A percentile compares a stretch with the other conserved stretches of the same genome.
phyloP scores from a whole-genome alignment of 2,888 invertebrate species.

The Emmelina monodactyla region DNA sequence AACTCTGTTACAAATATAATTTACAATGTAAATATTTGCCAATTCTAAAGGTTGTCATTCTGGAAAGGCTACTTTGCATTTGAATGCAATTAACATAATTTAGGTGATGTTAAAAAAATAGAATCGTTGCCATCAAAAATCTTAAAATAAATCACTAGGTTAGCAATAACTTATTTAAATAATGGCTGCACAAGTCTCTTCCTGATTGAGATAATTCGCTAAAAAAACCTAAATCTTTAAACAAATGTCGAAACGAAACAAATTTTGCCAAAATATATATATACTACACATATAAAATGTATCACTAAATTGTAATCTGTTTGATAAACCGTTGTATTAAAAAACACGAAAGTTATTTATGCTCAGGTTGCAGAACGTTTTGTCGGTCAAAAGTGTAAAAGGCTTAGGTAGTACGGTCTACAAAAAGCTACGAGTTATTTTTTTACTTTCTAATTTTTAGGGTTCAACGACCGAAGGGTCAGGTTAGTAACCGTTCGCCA shows the following conservation, averaged over 20 bases:
- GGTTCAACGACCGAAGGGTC: slow-evolving; percentile 34
- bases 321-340: too few species aligned
- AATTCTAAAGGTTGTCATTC: background rate
- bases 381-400: slow-evolving; percentile 46
- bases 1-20: background rate
- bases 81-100: slow-evolving; percentile 1
- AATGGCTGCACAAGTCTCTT: too few species aligned
- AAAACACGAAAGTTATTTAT: slow-evolving; percentile 53
- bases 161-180: too few species aligned
- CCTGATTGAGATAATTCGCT: too few species aligned
- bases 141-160: slow-evolving; percentile 33
- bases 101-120: background rate
- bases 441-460: slow-evolving; percentile 61
- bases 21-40: background rate
- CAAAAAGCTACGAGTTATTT: slow-evolving; percentile 47
- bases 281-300: background rate
- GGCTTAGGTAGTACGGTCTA: slow-evolving; percentile 37
- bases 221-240: too few species aligned
- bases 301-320: background rate
- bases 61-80: background rate
- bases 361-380: slow-evolving; percentile 59
- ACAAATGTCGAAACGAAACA: too few species aligned
- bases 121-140: too few species aligned
- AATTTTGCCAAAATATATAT: too few species aligned
- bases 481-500: slow-evolving; percentile 16